These are phyloP conservation scores for Portunus trituberculatus DNA, from an alignment of 1,140 invertebrate genomes.

Conservation along the genomic window DNA sequence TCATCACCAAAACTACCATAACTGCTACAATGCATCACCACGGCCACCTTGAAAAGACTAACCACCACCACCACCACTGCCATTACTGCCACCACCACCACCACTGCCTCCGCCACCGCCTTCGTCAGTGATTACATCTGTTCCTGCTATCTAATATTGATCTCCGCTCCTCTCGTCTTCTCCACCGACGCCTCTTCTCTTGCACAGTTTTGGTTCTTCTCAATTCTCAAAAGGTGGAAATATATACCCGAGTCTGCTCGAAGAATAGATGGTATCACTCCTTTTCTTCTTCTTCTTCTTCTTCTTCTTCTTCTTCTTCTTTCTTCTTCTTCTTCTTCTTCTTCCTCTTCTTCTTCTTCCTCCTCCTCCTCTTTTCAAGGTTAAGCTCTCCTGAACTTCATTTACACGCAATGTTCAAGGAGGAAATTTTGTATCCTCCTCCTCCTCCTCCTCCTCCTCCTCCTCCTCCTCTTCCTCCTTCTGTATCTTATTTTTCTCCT, in stretches of 20 bases:
- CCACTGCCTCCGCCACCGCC: neutral
- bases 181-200: neutral
- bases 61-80: neutral
- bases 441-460: neutral
- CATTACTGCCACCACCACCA: neutral
- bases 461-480: no score
- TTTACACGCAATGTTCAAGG: neutral
- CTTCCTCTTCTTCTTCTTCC: neutral
- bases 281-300: neutral
- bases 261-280: neutral
- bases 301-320: neutral
- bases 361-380: neutral
- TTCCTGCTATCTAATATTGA: neutral
- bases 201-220: neutral
- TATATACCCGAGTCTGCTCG: neutral
- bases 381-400: neutral
- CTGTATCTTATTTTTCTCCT: neutral
- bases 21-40: neutral
- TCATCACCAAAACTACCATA: neutral
- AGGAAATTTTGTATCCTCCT: neutral
- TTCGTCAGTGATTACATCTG: neutral
- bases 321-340: neutral
- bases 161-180: neutral
- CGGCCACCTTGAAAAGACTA: no score
- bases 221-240: neutral